These are phyloP conservation scores for Tetragonula carbonaria DNA, from an alignment of 2,888 invertebrate genomes.

Conservation along the genomic window DNA sequence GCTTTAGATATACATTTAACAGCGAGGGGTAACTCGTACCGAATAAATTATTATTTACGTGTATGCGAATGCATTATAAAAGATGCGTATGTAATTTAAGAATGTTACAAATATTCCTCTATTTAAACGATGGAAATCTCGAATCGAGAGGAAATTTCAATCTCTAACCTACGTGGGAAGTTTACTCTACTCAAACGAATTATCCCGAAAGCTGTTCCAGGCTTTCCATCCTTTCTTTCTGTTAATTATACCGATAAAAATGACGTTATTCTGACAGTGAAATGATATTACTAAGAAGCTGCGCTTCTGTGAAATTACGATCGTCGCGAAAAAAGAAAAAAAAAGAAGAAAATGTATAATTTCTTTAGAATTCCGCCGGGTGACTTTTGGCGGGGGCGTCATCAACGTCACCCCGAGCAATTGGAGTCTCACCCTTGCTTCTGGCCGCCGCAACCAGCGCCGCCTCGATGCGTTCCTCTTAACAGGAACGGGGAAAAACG, in stretches of 20 bases:
- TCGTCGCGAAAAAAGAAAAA: background rate
- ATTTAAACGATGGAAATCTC: no score
- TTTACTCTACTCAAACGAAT: background rate
- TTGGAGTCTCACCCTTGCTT: slow-evolving; percentile 50
- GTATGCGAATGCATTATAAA: no score
- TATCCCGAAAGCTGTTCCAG: background rate
- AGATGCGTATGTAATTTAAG: no score
- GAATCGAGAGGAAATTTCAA: no score
- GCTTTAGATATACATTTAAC: no score
- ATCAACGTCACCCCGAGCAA: slow-evolving; percentile 62
- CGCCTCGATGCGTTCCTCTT: slow-evolving; percentile 66
- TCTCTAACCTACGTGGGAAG: background rate
- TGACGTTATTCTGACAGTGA: no score
- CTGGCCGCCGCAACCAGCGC: slow-evolving; percentile 47
- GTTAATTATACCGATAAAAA: background rate
- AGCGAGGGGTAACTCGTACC: no score
- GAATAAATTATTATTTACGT: no score
- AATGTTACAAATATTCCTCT: no score
- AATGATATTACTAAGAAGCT: background rate
- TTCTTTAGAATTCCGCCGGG: slow-evolving; percentile 11
- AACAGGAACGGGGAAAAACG: slow-evolving; percentile 73
- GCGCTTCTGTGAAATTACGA: background rate
- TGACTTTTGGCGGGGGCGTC: slow-evolving; percentile 56
- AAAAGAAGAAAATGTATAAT: slow-evolving; percentile 2
- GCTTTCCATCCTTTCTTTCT: background rate